phyloP scores from a whole-genome alignment of 2,797 vertebrate species.

The Alauda arvensis region DNA sequence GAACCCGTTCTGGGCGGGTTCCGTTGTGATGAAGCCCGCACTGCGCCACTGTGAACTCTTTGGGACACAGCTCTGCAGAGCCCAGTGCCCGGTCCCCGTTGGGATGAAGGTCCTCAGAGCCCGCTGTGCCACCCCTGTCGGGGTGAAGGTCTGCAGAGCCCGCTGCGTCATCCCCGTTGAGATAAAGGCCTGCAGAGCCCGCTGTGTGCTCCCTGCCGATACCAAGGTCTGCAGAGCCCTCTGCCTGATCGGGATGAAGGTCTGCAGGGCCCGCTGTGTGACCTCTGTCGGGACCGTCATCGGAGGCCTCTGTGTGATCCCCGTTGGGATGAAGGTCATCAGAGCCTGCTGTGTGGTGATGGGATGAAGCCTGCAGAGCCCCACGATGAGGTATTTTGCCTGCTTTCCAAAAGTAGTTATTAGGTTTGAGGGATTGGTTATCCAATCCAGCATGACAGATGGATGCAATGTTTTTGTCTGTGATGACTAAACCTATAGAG shows the following conservation, averaged over 20 bases:
- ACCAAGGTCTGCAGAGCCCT: accelerated
- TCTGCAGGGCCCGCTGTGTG: accelerated
- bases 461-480: conserved; percentile 20
- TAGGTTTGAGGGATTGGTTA: background rate
- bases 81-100: background rate
- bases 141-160: accelerated
- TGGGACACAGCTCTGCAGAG: background rate
- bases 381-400: background rate
- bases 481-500: conserved; percentile 31
- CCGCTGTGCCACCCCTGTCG: background rate
- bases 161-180: accelerated
- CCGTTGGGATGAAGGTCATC: accelerated
- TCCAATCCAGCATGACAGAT: conserved; percentile 21
- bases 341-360: accelerated
- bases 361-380: background rate
- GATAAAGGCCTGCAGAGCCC: background rate
- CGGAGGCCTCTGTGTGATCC: accelerated
- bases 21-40: background rate
- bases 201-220: accelerated
- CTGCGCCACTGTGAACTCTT: background rate
- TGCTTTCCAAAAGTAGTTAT: background rate
- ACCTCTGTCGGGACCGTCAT: background rate
- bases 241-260: too few relatives aligned
- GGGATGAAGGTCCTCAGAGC: background rate
- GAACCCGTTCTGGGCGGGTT: background rate